phyloP scores from a whole-genome alignment of 2,888 invertebrate species.

The Hylaea fasciaria region DNA sequence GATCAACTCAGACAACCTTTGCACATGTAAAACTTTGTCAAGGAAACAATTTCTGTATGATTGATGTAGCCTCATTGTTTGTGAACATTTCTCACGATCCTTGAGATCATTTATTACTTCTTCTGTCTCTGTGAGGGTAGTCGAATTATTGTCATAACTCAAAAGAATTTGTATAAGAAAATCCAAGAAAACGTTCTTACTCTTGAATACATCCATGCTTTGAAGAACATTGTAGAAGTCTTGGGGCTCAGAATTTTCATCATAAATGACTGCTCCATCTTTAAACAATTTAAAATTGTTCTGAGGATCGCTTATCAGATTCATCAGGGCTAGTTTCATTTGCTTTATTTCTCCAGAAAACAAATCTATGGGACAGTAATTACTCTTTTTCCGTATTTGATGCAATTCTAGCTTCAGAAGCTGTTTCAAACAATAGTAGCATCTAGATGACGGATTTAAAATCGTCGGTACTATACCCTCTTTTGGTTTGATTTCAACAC shows the following conservation, averaged over 20 bases:
- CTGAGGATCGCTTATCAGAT: conserved; percentile 84
- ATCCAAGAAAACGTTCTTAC: conserved; percentile 56
- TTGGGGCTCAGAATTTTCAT: conserved; percentile 53
- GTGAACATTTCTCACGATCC: conserved; percentile 44
- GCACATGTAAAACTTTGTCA: conserved; percentile 60
- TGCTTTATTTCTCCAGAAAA: conserved; percentile 86
- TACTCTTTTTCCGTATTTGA: conserved; percentile 80
- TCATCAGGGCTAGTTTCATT: conserved; percentile 83
- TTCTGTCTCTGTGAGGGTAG: conserved; percentile 34
- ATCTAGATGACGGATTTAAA: conserved; percentile 69
- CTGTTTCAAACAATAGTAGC: conserved; percentile 86
- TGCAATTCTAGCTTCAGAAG: conserved; percentile 80
- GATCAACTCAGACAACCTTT: conserved; percentile 60
- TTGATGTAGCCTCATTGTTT: conserved; percentile 35
- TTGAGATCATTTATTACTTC: conserved; percentile 8
- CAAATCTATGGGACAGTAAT: conserved; percentile 89
- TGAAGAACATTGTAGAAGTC: conserved; percentile 53
- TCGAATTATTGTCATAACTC: conserved; percentile 37
- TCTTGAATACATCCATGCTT: conserved; percentile 50
- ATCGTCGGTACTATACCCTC: conserved; percentile 84
- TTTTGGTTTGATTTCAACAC: conserved; percentile 88
- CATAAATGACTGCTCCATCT: conserved; percentile 61
- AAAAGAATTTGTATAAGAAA: conserved; percentile 66
- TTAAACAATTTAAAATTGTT: conserved; percentile 87
- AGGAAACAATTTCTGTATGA: conserved; percentile 50